These are phyloP conservation scores for Sebastes nivosus DNA, from an alignment of 2,797 vertebrate genomes.

Conservation along the genomic window DNA sequence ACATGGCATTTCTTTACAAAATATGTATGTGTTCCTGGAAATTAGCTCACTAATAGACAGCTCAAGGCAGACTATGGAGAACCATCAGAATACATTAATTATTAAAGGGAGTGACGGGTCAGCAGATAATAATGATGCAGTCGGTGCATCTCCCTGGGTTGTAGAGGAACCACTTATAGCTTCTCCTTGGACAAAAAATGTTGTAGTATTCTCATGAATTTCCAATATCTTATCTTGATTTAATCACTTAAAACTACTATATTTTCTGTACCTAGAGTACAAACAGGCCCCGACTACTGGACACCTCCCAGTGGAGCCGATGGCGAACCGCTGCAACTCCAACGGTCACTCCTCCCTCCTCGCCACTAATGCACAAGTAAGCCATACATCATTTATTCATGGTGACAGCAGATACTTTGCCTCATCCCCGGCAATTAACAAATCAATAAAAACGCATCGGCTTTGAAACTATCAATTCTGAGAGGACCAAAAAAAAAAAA, in stretches of 20 bases:
- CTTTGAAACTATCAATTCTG: slow-evolving; percentile 76
- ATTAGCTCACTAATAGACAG: slow-evolving; percentile 59
- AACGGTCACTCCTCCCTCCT: slow-evolving; percentile 52
- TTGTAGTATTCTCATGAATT: slow-evolving; percentile 7
- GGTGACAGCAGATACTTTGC: slow-evolving; percentile 69
- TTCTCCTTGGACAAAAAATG: not conserved
- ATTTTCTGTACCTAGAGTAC: not conserved
- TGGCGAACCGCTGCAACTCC: slow-evolving; percentile 1
- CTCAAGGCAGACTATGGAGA: slow-evolving; percentile 56
- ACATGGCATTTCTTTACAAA: slow-evolving; percentile 32
- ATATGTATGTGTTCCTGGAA: slow-evolving; percentile 47
- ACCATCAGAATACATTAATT: slow-evolving; percentile 74
- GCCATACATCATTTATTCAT: slow-evolving; percentile 80
- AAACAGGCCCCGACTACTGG: not conserved
- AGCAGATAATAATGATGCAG: slow-evolving; percentile 60
- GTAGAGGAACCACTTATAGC: slow-evolving; percentile 50
- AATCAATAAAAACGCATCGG: slow-evolving; percentile 80
- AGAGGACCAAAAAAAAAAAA: slow-evolving; percentile 25
- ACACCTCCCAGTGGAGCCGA: not conserved
- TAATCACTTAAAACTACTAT: slow-evolving; percentile 12
- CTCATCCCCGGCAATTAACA: slow-evolving; percentile 77
- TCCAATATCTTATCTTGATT: slow-evolving; percentile 11
- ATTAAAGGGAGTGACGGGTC: slow-evolving; percentile 73
- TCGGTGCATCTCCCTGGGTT: slow-evolving; percentile 44
- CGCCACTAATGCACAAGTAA: slow-evolving; percentile 66